Conservation (phyloP, 2,888 invertebrate genomes). For the Leucophenga maculata region DNA sequence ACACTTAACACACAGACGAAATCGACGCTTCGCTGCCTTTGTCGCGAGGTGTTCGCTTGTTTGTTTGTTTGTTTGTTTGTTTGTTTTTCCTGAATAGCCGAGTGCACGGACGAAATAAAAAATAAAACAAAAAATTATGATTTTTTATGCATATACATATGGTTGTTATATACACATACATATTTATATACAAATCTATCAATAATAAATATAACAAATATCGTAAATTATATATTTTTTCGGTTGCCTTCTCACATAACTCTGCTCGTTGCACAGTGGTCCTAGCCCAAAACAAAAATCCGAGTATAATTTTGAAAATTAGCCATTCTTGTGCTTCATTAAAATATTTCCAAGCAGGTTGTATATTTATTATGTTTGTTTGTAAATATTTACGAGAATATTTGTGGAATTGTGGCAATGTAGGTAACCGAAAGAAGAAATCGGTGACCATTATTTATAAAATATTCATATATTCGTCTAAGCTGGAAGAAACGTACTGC, state of each 20-base stretch:
- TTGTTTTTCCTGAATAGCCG: background rate
- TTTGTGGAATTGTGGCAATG: too few species aligned
- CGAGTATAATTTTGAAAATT: background rate
- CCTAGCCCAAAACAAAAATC: too few species aligned
- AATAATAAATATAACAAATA: conserved; percentile 5
- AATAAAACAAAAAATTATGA: background rate
- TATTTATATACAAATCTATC: background rate
- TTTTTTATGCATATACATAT: conserved; percentile 1
- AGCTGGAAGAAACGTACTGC: too few species aligned
- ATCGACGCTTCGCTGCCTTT: background rate
- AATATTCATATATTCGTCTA: too few species aligned
- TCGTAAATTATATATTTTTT: conserved; percentile 4
- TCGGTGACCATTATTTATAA: too few species aligned
- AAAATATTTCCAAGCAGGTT: background rate
- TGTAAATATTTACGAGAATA: too few species aligned
- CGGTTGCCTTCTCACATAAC: too few species aligned
- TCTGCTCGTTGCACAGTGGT: background rate
- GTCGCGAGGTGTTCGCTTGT: background rate
- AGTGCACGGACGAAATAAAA: background rate
- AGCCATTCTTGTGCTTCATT: background rate
- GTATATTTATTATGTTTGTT: background rate
- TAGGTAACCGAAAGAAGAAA: too few species aligned
- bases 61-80: background rate
- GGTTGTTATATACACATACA: background rate
- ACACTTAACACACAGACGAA: background rate